Evolutionary conservation across 2,113 vertebrate genomes (phyloP).

Genomic region (Brienomyrus longianalis): DNA sequence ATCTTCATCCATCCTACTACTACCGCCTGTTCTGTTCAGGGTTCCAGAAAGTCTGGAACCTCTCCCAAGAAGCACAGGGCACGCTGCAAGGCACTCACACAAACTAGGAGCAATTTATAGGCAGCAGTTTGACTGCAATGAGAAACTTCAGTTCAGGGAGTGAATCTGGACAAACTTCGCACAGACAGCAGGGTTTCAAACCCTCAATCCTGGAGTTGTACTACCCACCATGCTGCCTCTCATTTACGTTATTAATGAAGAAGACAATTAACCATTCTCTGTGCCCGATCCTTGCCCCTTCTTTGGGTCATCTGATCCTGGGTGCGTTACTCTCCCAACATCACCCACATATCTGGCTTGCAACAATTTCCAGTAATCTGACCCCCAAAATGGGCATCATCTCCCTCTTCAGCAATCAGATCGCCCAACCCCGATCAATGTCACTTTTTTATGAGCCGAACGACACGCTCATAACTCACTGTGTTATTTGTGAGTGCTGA

Average conservation of each 20-base stretch:
- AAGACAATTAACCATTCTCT: not conserved
- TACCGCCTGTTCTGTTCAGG: not conserved
- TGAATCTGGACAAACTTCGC: not conserved
- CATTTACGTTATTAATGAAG: not conserved
- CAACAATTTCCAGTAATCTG: slow-evolving; percentile 1
- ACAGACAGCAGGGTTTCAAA: not conserved
- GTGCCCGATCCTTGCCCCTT: not conserved
- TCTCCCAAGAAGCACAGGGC: not conserved
- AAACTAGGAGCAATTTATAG: not conserved
- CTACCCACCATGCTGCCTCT: not conserved
- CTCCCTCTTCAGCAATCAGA: not conserved
- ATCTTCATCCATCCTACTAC: not conserved
- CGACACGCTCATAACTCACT: not conserved
- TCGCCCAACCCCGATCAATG: not conserved
- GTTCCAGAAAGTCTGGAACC: not conserved
- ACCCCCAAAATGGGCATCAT: not conserved
- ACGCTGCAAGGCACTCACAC: not conserved
- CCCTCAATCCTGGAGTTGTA: not conserved
- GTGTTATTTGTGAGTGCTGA: not conserved
- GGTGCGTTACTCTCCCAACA: not conserved
- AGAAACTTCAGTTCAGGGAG: not conserved
- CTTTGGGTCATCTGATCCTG: not conserved
- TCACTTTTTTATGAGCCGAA: not conserved
- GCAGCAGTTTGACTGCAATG: not conserved
- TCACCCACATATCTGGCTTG: not conserved